A percentile compares a stretch with the other conserved stretches of the same genome.
These are phyloP conservation scores for Alloplasta piceator DNA, from an alignment of 2,888 invertebrate species.

Conservation along the genomic window DNA sequence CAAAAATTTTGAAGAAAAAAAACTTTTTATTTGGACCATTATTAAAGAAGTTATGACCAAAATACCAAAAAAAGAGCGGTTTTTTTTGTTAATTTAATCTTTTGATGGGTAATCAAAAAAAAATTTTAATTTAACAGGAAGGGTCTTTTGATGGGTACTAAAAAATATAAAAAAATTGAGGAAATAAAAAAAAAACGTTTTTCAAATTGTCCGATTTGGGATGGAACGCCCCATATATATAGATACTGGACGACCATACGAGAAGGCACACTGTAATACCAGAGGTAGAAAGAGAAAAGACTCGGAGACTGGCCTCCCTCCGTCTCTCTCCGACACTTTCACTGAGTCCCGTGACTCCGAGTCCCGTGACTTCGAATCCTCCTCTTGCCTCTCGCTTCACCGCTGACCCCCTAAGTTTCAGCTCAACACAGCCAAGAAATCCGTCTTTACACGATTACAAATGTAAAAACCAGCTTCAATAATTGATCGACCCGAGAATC, in stretches of 20 bases:
- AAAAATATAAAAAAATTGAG: no score
- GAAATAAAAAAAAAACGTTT: no score
- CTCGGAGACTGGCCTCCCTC: conserved; percentile 67
- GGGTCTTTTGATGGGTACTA: no score
- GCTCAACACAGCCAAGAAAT: conserved; percentile 49
- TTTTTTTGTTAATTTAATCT: no score
- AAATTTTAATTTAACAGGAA: no score
- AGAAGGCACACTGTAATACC: conserved; percentile 9
- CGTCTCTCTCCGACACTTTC: conserved; percentile 76
- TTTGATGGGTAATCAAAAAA: no score
- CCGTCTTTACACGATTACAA: background rate
- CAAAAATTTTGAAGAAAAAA: no score
- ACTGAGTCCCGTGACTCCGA: conserved; percentile 77
- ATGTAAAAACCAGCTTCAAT: conserved; percentile 48
- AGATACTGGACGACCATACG: background rate
- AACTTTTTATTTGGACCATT: no score
- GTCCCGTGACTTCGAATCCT: conserved; percentile 74
- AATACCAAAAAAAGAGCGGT: no score
- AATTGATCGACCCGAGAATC: conserved; percentile 39
- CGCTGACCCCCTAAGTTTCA: conserved; percentile 56
- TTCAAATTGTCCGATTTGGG: no score
- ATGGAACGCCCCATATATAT: background rate
- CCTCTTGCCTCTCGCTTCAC: conserved; percentile 59
- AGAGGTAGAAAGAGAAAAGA: conserved; percentile 67
- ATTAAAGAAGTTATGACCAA: no score